Evolutionary conservation across 2,797 vertebrate genomes (phyloP), one percentile per base, ranked within the genome.

Genomic region (Petrocephalus sullivani): DNA sequence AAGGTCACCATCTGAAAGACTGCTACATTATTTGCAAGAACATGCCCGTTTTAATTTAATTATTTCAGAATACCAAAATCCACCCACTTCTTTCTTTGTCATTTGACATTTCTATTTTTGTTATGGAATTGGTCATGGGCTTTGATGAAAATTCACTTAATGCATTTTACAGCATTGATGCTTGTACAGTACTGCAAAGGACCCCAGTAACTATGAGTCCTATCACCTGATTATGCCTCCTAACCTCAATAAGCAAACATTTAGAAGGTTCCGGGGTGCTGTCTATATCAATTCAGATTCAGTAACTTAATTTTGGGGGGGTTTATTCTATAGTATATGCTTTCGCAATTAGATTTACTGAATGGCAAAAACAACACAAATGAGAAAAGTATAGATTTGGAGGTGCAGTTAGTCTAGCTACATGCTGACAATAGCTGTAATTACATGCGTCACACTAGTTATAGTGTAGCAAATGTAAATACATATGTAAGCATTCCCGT

Each of bases 391-490:
- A 78, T 78, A 78, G 14, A 49, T 78, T 46, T 46, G 41, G 16
- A 46, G 71, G 0, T 46, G 41, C 41, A 46, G 37, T 78, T 78
- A 71, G 33, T 71, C 33, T 28, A 19, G 37, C 16, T 49, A 4
- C 41, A 81, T 49, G 75, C 75, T 49, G 75, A 41, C 41, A 81
- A 81, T 81, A 81, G 41, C 75, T 81, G 75, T 81, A 81, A 81
- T 81, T 81, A 81, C 37, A 49, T 16, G 41, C 6, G n/a, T 6
- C 75, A n/a, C 71, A 46, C 75, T 9, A 49, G 41, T 78, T 78
- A 78, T 9, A 78, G 75, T 19, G 75, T 6, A 78, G 7, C 19
- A 28, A 28, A 0, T 37, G 64, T 37, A 71, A 37, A 12, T 71
- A 71, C 37, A 16, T 33, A 67, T 10, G 23, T 23, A 67, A 33